Evolutionary conservation across 2,888 invertebrate genomes (phyloP), one percentile per base, ranked within the genome.

Genomic region (Bimastos eiseni): DNA sequence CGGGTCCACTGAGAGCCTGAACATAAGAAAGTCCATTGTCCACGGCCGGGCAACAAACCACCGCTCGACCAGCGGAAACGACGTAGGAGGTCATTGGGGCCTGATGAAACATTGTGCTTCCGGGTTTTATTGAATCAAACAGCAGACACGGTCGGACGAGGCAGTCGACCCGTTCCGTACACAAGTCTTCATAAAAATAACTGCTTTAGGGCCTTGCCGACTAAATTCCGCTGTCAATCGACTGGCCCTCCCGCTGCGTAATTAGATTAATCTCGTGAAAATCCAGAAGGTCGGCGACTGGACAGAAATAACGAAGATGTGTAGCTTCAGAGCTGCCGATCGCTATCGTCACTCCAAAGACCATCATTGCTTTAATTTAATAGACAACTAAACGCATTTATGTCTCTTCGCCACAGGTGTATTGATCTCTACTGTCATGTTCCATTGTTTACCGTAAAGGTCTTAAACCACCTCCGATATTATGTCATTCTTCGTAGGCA

Each of bases 161-260:
- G 70, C n/a, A n/a, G 70, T 70, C n/a, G 70, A 70, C 70, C 70
- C 70, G 8, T n/a, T 70, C 30, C 30, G 70, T 70, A 30, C 70
- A 70, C 70, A 70, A 70, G 70, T 30, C 70, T 70, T 70, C 70
- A 70, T 70, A 70, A 70, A 70, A 70, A 70, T n/a, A 70, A 70
- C 70, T 70, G 70, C n/a, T 70, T 70, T 70, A 70, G 70, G 11
- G 30, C n/a, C 30, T 8, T n/a, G n/a, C n/a, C 30, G 70, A 1
- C 70, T 70, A 70, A 30, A 70, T 21, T 24, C 49, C 49, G 49
- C 49, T 44, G 44, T 11, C 44, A 44, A 4, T 21, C 15, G 8
- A 6, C 8, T 41, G 6, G 21, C 49, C 0, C 70, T 70, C 70
- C 70, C 70, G 70, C 30, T n/a, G 70, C 70, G 30, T 70, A 70